Evolutionary conservation across 2,888 invertebrate species (phyloP).

Genomic region (Drosophila kuntzei): DNA sequence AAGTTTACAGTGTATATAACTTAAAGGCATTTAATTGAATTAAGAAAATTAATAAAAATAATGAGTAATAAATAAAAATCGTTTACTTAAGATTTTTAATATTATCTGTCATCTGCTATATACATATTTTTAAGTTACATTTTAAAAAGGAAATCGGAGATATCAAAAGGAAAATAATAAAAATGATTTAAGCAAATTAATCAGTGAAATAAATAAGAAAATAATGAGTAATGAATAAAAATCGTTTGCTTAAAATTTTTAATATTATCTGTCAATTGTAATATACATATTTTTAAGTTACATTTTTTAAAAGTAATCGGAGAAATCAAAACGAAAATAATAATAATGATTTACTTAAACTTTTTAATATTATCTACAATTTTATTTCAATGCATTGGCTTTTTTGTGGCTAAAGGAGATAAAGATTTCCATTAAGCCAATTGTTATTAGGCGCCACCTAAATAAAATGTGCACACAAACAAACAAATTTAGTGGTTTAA

Average conservation of each 20-base stretch:
- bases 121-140: neutral
- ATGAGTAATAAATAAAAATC: too few relatives aligned
- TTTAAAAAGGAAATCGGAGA: neutral
- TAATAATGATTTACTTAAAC: neutral
- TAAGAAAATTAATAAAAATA: too few relatives aligned
- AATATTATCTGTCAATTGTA: too few relatives aligned
- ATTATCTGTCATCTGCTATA: too few relatives aligned
- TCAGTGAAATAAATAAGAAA: too few relatives aligned
- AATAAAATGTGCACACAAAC: conserved; percentile 6
- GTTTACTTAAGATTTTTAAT: too few relatives aligned
- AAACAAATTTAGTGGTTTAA: conserved; percentile 24
- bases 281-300: too few relatives aligned
- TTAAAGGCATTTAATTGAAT: too few relatives aligned
- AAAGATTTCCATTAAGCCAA: conserved; percentile 41
- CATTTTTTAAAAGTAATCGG: neutral
- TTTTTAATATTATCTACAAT: neutral
- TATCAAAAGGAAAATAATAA: neutral
- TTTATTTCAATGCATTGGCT: neutral
- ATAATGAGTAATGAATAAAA: too few relatives aligned
- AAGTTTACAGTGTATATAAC: too few relatives aligned
- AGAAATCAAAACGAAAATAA: neutral
- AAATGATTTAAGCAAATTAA: neutral
- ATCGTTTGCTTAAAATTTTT: too few relatives aligned
- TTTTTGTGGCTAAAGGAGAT: conserved; percentile 14
- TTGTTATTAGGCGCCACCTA: conserved; percentile 53